Conservation (phyloP, 2,113 vertebrate species). For the Xyrauchen texanus region DNA sequence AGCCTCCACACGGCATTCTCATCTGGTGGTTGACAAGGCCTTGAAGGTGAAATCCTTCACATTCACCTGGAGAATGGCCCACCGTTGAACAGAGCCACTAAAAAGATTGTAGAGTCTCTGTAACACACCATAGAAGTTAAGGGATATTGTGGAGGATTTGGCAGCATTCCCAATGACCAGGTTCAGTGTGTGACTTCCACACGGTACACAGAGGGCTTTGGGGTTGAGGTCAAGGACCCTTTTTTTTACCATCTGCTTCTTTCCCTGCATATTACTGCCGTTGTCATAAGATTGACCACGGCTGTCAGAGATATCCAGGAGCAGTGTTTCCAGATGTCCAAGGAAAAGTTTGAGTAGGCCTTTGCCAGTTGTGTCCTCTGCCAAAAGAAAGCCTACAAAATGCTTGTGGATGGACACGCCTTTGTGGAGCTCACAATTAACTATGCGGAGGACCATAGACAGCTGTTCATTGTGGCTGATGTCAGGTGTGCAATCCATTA, state of each 20-base stretch:
- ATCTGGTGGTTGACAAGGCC: no score
- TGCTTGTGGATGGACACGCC: constrained; percentile 26
- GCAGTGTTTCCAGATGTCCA: no score
- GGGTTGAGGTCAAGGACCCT: constrained; percentile 10
- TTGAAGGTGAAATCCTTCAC: constrained; percentile 36
- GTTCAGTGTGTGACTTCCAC: constrained; percentile 19
- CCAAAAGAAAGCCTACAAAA: constrained; percentile 40
- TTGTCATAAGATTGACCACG: no score
- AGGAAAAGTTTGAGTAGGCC: neutral
- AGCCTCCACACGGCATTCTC: neutral
- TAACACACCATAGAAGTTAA: constrained; percentile 31
- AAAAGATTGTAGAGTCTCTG: constrained; percentile 34
- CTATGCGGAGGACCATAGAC: constrained; percentile 17
- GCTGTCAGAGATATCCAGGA: no score
- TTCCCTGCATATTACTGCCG: neutral
- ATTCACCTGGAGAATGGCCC: constrained; percentile 7
- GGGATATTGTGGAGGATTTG: constrained; percentile 25
- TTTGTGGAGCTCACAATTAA: constrained; percentile 22
- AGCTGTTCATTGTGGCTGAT: constrained; percentile 30
- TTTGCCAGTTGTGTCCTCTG: constrained; percentile 10
- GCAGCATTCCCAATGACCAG: constrained; percentile 21
- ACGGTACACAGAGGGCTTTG: neutral
- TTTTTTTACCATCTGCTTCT: constrained; percentile 13
- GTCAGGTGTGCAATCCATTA: constrained; percentile 44
- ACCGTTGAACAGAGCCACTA: constrained; percentile 28